Evolutionary conservation across 2,888 invertebrate species (phyloP).

Genomic region (Adela reaumurella): DNA sequence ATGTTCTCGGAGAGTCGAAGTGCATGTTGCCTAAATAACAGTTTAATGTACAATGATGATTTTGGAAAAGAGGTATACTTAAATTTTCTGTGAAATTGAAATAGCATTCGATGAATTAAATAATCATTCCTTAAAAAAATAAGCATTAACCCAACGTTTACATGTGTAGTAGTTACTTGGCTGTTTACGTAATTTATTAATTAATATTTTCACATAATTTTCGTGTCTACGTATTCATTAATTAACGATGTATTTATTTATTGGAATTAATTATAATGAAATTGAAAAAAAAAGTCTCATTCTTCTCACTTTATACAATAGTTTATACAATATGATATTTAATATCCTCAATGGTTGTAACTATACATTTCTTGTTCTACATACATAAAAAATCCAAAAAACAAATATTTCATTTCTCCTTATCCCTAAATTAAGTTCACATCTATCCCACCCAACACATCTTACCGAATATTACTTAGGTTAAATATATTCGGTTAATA

Average conservation of each 20-base stretch:
- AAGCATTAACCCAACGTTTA: conserved; percentile 52
- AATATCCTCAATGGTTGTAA: conserved; percentile 60
- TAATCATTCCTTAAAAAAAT: conserved; percentile 47
- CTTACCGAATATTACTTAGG: too few relatives aligned
- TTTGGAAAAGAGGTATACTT: background rate
- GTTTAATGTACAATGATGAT: background rate
- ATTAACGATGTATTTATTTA: conserved; percentile 38
- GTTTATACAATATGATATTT: conserved; percentile 59
- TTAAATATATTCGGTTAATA: too few relatives aligned
- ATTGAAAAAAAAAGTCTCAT: conserved; percentile 48
- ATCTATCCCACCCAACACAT: too few relatives aligned
- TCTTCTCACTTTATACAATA: conserved; percentile 58
- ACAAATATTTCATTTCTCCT: background rate
- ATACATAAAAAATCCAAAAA: conserved; percentile 49
- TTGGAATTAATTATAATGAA: conserved; percentile 50
- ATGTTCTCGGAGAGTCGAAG: too few relatives aligned
- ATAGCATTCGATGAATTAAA: background rate
- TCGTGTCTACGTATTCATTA: conserved; percentile 38
- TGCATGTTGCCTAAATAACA: too few relatives aligned
- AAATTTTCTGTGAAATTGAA: background rate
- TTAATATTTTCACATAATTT: conserved; percentile 54
- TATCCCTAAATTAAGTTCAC: background rate
- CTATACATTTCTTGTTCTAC: conserved; percentile 60
- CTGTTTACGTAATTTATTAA: conserved; percentile 51
- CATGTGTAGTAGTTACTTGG: conserved; percentile 50